These are phyloP conservation scores for Karalla daura DNA, from an alignment of 2,797 vertebrate species.

Conservation along the genomic window DNA sequence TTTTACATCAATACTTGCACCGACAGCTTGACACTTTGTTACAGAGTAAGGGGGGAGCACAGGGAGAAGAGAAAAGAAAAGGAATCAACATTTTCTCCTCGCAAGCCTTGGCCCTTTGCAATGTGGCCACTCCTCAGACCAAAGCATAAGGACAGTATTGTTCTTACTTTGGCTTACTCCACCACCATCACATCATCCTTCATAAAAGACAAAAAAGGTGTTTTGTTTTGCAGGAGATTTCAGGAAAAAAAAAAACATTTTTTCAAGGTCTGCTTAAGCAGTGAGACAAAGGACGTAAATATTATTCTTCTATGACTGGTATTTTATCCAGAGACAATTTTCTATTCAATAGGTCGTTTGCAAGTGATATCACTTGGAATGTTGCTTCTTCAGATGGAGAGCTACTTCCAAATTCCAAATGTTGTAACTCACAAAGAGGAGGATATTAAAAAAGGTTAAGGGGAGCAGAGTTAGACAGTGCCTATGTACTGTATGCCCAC, in stretches of 20 bases:
- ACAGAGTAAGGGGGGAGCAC: neutral
- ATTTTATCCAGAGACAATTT: constrained; percentile 21
- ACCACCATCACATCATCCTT: neutral
- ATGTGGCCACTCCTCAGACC: constrained; percentile 15
- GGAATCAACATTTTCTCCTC: neutral
- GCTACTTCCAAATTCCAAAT: no score
- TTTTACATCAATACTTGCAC: neutral
- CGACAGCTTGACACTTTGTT: constrained; percentile 1
- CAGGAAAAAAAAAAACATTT: neutral
- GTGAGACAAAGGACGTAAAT: neutral
- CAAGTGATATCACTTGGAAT: no score
- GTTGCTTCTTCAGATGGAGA: no score
- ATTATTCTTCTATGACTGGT: constrained; percentile 16
- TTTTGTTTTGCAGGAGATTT: neutral
- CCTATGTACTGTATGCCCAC: no score
- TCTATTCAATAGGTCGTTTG: no score
- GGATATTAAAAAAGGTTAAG: no score
- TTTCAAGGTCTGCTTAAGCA: constrained; percentile 7
- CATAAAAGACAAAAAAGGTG: neutral
- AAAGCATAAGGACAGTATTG: neutral
- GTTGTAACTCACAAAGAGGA: no score
- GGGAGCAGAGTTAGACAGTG: no score
- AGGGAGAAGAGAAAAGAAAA: neutral
- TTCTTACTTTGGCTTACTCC: neutral
- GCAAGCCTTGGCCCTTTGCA: constrained; percentile 1